These are phyloP conservation scores for Eupristina koningsbergeri DNA, from an alignment of 1,140 invertebrate species.

Conservation along the genomic window DNA sequence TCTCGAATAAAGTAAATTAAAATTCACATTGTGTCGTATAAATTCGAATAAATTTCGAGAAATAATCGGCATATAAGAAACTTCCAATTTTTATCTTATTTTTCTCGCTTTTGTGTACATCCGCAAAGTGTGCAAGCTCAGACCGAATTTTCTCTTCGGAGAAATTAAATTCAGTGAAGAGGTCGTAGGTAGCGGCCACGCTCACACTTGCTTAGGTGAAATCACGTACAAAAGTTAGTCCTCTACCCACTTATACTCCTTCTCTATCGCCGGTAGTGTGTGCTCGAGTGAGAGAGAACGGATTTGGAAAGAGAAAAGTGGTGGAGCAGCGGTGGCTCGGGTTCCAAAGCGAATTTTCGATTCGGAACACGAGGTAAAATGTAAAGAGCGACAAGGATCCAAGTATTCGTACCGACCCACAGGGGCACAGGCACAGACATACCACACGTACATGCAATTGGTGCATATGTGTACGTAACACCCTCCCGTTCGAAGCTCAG, in stretches of 20 bases:
- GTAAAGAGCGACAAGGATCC: conserved; percentile 15
- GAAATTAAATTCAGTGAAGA: conserved; percentile 45
- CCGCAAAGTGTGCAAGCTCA: background rate
- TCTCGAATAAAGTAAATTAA: background rate
- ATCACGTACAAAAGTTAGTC: conserved; percentile 42
- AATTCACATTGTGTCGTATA: background rate
- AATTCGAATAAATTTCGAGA: background rate
- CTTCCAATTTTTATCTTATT: background rate
- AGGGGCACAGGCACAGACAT: background rate
- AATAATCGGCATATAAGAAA: background rate
- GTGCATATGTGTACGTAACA: conserved; percentile 23
- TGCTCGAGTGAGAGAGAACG: conserved; percentile 43
- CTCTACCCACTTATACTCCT: background rate
- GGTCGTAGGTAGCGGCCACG: background rate
- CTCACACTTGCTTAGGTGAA: conserved; percentile 30
- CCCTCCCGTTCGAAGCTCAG: conserved; percentile 21
- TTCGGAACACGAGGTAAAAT: conserved; percentile 48
- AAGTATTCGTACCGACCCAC: too few species aligned
- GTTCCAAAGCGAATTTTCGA: conserved; percentile 54
- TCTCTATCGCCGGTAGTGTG: background rate
- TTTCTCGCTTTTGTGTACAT: background rate
- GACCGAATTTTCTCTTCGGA: conserved; percentile 2
- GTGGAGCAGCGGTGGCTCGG: conserved; percentile 30
- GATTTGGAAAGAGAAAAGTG: conserved; percentile 53
- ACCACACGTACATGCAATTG: too few species aligned